Conservation (phyloP, 2,113 vertebrate genomes). For the Shinisaurus crocodilurus region DNA sequence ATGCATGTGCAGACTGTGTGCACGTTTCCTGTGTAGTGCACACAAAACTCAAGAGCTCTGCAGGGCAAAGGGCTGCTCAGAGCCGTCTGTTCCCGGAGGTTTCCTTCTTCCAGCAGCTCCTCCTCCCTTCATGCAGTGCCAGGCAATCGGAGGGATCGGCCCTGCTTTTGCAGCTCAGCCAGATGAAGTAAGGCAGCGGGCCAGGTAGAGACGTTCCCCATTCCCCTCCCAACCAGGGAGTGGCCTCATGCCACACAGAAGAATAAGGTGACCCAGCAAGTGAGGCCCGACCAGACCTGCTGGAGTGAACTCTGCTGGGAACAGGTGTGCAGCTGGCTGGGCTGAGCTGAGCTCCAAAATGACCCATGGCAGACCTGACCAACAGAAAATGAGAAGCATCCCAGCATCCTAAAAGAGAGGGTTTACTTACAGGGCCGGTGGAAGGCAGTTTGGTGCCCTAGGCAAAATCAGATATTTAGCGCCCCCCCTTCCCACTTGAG, state of each 20-base stretch:
- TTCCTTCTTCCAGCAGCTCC: constrained; percentile 54
- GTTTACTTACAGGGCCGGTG: too few species aligned
- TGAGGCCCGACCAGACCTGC: background rate
- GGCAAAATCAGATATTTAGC: too few species aligned
- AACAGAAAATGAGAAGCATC: background rate
- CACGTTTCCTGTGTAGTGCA: background rate
- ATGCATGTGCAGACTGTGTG: background rate
- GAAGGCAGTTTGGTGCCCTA: too few species aligned
- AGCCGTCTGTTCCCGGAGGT: constrained; percentile 59
- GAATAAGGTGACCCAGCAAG: constrained; percentile 5
- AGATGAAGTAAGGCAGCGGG: background rate
- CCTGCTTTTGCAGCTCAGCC: constrained; percentile 17
- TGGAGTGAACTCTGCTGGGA: background rate
- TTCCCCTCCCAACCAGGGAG: constrained; percentile 31
- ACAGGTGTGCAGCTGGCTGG: background rate
- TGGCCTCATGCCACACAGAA: constrained; percentile 5
- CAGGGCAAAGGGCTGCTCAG: background rate
- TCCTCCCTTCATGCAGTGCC: constrained; percentile 67
- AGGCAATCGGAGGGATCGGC: constrained; percentile 50
- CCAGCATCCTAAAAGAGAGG: background rate
- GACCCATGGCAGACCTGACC: too few species aligned
- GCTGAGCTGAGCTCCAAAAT: background rate
- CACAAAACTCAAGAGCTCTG: background rate
- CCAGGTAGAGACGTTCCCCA: constrained; percentile 11
- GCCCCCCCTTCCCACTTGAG: too few species aligned